Conservation (phyloP, 2,797 vertebrate species). For the Atherinosoma microstoma region DNA sequence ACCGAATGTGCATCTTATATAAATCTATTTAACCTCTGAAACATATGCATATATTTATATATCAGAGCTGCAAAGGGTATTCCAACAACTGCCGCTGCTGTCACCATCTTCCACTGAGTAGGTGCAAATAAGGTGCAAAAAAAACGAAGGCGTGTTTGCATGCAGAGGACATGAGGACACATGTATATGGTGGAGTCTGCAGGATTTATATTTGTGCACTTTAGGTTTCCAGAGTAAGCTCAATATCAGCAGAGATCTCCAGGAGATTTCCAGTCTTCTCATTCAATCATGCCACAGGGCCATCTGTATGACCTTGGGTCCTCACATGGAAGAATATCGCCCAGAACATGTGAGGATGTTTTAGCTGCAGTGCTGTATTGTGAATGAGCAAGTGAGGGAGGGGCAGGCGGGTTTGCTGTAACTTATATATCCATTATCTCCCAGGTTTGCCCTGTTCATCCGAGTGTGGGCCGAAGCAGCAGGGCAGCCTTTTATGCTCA, state of each 20-base stretch:
- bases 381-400: constrained; percentile 1
- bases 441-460: constrained; percentile 3
- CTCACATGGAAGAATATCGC: not conserved
- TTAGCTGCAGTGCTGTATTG: not conserved
- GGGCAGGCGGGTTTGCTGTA: not conserved
- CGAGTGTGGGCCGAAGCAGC: constrained; percentile 18
- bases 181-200: not conserved
- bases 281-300: not conserved
- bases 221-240: constrained; percentile 1
- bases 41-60: not conserved
- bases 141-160: constrained; percentile 4
- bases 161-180: constrained; percentile 7
- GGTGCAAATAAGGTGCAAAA: constrained; percentile 1
- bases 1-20: not conserved
- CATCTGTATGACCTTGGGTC: constrained; percentile 20
- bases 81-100: constrained; percentile 8
- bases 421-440: constrained; percentile 16
- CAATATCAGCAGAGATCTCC: not conserved
- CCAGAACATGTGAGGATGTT: not conserved
- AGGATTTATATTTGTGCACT: not conserved
- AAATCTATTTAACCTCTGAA: not conserved
- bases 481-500: constrained; percentile 21
- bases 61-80: not conserved
- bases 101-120: constrained; percentile 27
- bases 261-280: not conserved